These are phyloP conservation scores for Drosophila stalkeri DNA, from an alignment of 2,888 invertebrate genomes.

Conservation along the genomic window DNA sequence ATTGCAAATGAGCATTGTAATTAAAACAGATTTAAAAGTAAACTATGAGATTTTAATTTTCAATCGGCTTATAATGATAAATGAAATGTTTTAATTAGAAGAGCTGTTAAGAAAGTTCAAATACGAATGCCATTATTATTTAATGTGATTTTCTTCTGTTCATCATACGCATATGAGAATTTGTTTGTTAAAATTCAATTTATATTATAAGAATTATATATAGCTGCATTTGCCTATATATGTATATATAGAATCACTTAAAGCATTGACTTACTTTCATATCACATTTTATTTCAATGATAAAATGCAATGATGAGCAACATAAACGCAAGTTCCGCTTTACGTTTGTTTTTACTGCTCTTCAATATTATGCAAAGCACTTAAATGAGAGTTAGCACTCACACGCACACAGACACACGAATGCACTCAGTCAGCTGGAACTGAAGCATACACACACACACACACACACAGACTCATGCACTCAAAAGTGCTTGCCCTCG, in stretches of 20 bases:
- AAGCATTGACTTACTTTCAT: background rate
- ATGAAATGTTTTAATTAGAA: background rate
- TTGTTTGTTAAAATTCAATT: too few species aligned
- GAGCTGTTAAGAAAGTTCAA: too few species aligned
- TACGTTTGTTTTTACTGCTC: slow-evolving; percentile 14
- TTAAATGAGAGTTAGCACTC: slow-evolving; percentile 53
- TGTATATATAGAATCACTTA: background rate
- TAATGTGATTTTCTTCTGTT: too few species aligned
- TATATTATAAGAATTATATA: background rate
- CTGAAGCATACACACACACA: slow-evolving; percentile 2
- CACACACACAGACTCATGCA: slow-evolving; percentile 16
- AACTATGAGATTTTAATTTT: background rate
- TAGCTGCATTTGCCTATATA: background rate
- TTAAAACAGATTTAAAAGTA: background rate
- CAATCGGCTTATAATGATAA: background rate
- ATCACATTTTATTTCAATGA: background rate
- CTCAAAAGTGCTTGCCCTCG: slow-evolving; percentile 4
- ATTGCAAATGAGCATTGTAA: background rate
- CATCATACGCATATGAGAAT: too few species aligned
- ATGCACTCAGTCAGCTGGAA: slow-evolving; percentile 4
- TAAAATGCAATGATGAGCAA: background rate
- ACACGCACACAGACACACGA: slow-evolving; percentile 10
- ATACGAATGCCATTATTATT: too few species aligned
- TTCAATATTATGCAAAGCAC: slow-evolving; percentile 65
- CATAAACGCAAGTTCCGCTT: slow-evolving; percentile 16